phyloP scores from a whole-genome alignment of 2,797 vertebrate species.

The Sphenodon punctatus region DNA sequence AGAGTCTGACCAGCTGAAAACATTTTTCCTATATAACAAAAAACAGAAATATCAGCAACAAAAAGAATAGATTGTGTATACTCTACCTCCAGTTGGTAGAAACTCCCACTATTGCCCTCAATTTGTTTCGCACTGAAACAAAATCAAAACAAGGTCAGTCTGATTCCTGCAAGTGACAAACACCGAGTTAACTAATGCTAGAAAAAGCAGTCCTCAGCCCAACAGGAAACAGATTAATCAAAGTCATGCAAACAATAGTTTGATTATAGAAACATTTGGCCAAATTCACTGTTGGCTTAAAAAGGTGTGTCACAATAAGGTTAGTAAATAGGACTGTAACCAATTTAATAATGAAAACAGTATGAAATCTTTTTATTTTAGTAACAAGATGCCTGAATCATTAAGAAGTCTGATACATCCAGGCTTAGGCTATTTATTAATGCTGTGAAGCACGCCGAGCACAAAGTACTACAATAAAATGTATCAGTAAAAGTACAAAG shows the following conservation, averaged over 20 bases:
- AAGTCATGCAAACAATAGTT: slow-evolving; percentile 55
- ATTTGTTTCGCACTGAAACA: slow-evolving; percentile 86
- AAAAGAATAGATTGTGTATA: not conserved
- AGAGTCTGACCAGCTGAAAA: not conserved
- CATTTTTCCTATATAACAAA: slow-evolving; percentile 13
- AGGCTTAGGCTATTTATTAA: slow-evolving; percentile 2
- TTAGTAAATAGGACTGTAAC: not conserved
- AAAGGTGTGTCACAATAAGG: slow-evolving; percentile 14
- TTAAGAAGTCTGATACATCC: too few species aligned
- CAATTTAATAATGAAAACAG: not conserved
- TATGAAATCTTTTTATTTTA: not conserved
- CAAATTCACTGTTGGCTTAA: slow-evolving; percentile 41
- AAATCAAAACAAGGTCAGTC: slow-evolving; percentile 61
- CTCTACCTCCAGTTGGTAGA: slow-evolving; percentile 94
- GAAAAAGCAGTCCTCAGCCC: slow-evolving; percentile 3
- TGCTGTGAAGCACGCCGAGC: not conserved
- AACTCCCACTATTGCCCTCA: slow-evolving; percentile 92
- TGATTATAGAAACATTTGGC: slow-evolving; percentile 13
- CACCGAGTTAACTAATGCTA: not conserved
- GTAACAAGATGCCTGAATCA: too few species aligned
- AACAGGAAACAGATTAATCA: slow-evolving; percentile 43
- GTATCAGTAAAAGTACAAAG: too few species aligned
- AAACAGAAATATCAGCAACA: not conserved
- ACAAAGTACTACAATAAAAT: slow-evolving; percentile 1
- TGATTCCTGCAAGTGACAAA: slow-evolving; percentile 15